Conservation (phyloP, 2,113 vertebrate species). For the Propithecus coquereli region DNA sequence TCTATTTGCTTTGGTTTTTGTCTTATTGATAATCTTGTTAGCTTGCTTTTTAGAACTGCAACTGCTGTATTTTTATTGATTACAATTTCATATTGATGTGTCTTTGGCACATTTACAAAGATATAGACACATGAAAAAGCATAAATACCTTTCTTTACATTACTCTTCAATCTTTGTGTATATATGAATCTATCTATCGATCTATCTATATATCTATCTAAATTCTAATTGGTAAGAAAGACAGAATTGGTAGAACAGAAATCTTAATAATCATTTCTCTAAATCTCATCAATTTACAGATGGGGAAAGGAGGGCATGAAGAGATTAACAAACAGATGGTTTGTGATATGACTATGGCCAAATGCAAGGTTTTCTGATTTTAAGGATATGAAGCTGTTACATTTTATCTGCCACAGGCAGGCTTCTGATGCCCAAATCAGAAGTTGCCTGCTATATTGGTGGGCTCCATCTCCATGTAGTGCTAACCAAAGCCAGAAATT, state of each 20-base stretch:
- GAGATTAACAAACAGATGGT: background rate
- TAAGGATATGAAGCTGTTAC: background rate
- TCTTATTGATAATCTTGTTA: constrained; percentile 26
- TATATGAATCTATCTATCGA: background rate
- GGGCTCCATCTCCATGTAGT: background rate
- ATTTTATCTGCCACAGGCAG: background rate
- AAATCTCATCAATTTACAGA: background rate
- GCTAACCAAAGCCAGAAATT: background rate
- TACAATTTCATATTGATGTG: constrained; percentile 19
- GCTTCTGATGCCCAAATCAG: background rate
- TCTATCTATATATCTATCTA: background rate
- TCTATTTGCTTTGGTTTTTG: background rate
- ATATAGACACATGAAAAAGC: background rate
- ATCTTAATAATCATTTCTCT: background rate
- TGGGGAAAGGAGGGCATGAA: background rate
- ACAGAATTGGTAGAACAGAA: background rate
- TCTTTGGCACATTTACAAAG: background rate
- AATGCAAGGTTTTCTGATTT: background rate
- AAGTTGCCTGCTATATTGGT: background rate
- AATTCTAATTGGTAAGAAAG: background rate
- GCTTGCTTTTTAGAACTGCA: background rate
- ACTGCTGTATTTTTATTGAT: constrained; percentile 43
- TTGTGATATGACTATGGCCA: background rate
- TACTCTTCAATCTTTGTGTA: background rate
- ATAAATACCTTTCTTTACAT: background rate